Conservation (phyloP, 2,113 vertebrate species). For the Coptodon rendalli region DNA sequence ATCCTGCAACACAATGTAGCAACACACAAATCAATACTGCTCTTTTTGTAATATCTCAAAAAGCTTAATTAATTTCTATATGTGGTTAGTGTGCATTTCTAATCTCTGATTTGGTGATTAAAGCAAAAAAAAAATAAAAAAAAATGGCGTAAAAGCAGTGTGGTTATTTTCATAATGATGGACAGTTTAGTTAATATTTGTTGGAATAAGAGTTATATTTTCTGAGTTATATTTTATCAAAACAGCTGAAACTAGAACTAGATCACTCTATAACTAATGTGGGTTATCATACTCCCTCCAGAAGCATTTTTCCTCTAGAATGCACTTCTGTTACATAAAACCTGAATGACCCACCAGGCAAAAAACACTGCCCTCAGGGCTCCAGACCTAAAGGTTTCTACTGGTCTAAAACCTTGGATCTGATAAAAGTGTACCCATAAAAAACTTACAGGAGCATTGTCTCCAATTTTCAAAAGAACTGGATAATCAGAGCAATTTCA, state of each 20-base stretch:
- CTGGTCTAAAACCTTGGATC: neutral
- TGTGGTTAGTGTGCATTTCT: neutral
- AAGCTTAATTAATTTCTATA: neutral
- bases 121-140: neutral
- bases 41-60: slow-evolving; percentile 12
- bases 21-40: slow-evolving; percentile 11
- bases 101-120: neutral
- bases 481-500: neutral
- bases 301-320: neutral
- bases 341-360: neutral
- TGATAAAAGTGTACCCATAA: neutral
- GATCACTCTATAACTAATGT: neutral
- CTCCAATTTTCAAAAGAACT: neutral
- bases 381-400: neutral
- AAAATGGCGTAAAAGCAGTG: neutral
- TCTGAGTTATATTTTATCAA: neutral
- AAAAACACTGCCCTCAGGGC: neutral
- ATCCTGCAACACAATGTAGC: slow-evolving; percentile 5
- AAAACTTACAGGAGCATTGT: neutral
- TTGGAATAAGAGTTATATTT: neutral
- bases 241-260: neutral
- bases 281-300: neutral
- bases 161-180: neutral
- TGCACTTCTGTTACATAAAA: neutral
- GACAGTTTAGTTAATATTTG: neutral